These are phyloP conservation scores for Coreoperca whiteheadi DNA, from an alignment of 2,113 vertebrate genomes.

Conservation along the genomic window DNA sequence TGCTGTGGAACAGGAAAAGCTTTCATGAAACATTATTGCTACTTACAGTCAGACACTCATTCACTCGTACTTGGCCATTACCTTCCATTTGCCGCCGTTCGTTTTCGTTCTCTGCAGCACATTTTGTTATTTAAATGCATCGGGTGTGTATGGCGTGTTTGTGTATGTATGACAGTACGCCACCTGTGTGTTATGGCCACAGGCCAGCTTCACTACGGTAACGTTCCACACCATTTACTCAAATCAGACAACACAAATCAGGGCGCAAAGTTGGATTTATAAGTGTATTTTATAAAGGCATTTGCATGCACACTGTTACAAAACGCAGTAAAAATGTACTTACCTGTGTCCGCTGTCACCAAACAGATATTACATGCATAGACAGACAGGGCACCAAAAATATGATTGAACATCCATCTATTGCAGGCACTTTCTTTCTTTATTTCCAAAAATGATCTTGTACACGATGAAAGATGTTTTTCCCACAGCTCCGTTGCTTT, in stretches of 20 bases:
- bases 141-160: background rate
- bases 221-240: constrained; percentile 63
- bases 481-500: background rate
- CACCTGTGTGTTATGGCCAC: constrained; percentile 67
- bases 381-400: background rate
- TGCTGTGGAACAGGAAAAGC: background rate
- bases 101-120: background rate
- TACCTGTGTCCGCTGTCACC: background rate
- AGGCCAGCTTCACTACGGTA: constrained; percentile 39
- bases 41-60: background rate
- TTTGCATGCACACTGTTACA: constrained; percentile 7
- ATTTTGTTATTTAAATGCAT: background rate
- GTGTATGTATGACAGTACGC: background rate
- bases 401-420: background rate
- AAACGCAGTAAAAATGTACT: background rate
- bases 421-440: background rate
- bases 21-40: background rate
- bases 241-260: constrained; percentile 53
- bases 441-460: no score
- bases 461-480: no score
- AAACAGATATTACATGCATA: background rate
- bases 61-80: background rate
- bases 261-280: constrained; percentile 23
- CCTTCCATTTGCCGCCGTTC: background rate
- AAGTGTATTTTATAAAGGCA: constrained; percentile 30